Conservation (phyloP, 2,888 invertebrate species). For the Eupelmus urozonus region DNA sequence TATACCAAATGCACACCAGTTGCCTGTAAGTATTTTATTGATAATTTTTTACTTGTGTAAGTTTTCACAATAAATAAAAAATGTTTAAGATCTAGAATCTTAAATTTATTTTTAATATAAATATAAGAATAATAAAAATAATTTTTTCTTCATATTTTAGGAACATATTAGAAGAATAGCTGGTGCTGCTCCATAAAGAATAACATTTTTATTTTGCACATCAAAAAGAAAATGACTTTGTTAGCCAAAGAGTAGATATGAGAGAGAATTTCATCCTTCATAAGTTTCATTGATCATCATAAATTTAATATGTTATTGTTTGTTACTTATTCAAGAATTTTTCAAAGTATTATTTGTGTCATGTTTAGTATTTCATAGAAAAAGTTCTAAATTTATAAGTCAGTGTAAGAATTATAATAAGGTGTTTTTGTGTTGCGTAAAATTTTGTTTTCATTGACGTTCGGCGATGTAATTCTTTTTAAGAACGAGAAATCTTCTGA, state of each 20-base stretch:
- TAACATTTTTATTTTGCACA: not conserved
- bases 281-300: not conserved
- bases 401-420: too few relatives aligned
- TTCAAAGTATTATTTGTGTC: conserved; percentile 26
- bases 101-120: not conserved
- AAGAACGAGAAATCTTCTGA: conserved; percentile 6
- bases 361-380: not conserved
- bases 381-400: too few relatives aligned
- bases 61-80: not conserved
- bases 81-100: too few relatives aligned
- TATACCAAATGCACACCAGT: conserved; percentile 58
- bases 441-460: not conserved
- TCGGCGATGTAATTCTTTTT: conserved; percentile 3
- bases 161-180: conserved; percentile 50
- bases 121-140: not conserved
- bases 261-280: not conserved
- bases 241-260: conserved; percentile 35
- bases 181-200: conserved; percentile 23
- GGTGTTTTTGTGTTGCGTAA: not conserved
- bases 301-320: conserved; percentile 14
- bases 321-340: conserved; percentile 10
- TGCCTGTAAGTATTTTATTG: conserved; percentile 53
- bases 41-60: not conserved
- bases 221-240: not conserved
- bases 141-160: conserved; percentile 29